These are phyloP conservation scores for Cantharis lateralis DNA, from an alignment of 2,888 invertebrate genomes.

Conservation along the genomic window DNA sequence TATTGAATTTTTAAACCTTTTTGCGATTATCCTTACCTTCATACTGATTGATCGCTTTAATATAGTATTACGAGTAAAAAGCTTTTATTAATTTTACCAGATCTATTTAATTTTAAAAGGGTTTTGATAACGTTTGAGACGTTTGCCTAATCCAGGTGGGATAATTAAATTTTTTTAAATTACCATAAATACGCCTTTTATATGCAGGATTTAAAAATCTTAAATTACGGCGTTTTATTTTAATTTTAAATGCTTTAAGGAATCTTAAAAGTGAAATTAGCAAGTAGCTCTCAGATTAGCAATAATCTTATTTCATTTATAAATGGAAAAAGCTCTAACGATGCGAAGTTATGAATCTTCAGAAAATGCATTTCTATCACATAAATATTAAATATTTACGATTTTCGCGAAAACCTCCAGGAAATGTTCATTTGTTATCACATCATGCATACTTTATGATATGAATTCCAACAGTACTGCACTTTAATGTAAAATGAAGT, in stretches of 20 bases:
- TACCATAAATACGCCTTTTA: background rate
- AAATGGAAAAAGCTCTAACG: background rate
- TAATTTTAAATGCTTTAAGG: background rate
- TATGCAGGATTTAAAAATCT: background rate
- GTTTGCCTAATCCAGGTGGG: background rate
- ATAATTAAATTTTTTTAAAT: background rate
- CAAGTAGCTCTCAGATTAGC: background rate
- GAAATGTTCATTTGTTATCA: background rate
- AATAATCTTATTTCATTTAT: background rate
- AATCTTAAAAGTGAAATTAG: background rate
- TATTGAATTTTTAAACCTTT: background rate
- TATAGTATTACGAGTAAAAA: background rate
- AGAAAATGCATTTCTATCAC: background rate
- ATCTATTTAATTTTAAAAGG: background rate
- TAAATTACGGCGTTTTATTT: background rate
- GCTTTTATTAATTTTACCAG: background rate
- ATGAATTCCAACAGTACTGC: background rate
- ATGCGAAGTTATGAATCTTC: background rate
- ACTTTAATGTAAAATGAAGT: background rate
- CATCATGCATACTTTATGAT: background rate
- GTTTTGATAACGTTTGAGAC: background rate
- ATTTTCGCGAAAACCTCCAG: background rate
- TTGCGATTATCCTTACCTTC: background rate
- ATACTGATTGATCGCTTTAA: background rate
- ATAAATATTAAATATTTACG: background rate